Evolutionary conservation across 2,113 vertebrate species (phyloP), one percentile per base, ranked within the genome.

Genomic region (Megatriorchis doriae): DNA sequence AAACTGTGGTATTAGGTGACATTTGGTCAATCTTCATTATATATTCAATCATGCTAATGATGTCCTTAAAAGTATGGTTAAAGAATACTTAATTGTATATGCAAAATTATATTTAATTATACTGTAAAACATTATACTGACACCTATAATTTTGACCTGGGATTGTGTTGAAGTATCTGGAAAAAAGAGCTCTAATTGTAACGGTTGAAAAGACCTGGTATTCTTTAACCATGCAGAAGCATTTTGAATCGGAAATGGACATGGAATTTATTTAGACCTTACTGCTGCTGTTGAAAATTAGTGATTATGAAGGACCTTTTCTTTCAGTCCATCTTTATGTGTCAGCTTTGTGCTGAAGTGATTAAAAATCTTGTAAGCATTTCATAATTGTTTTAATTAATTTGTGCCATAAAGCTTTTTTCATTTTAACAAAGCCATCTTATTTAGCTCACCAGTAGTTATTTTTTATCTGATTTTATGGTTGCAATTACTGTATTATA

Each of bases 321-420:
- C 74, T 55, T 22, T 40, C 1, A 1, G 31, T 75, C 62, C 40
- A 47, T 92, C 53, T 88, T 93, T 92, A n/a, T 90, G 18, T 75
- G 55, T 56, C 45, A 65, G 4, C 18, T 88, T 73, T 40, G 9
- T 90, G 43, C 45, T 53, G 58, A 92, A 86, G 13, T 86, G 75
- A 92, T 97, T 68, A 42, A 94, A 92, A 92, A 77, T 61, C 74
- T 72, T 73, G 25, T 80, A 94, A 90, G 66, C 43, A 38, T 94
- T 88, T 75, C 6, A 23, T 86, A 96, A 90, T 88, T 68, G 53
- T 70, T 97, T 95, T 81, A 88, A 94, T 95, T 85, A 92, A 86
- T 93, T 88, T 72, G 62, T 62, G 10, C 62, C 40, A 13, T 74
- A 90, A 82, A 90, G 18, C 12, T 78, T 16, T 71, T 81, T 79